Base-by-base conservation (phyloP, 23 tunicate genomes). In the Botrylloides violaceus region DNA sequence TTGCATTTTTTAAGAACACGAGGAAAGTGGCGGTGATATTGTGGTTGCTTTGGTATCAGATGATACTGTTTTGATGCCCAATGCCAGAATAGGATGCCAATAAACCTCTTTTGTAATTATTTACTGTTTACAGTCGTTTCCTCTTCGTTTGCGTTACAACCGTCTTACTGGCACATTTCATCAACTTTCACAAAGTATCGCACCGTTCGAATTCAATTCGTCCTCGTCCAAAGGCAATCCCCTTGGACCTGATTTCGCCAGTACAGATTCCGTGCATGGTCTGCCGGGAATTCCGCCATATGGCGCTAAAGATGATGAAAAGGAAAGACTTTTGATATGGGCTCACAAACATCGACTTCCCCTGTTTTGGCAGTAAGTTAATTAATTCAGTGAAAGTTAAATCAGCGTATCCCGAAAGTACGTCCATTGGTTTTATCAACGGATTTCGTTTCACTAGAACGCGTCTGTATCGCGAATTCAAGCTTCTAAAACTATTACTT, bases 81-180 rank as follows among this genome's bases (percentile, higher is more conserved):
- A n/a, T n/a, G n/a, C n/a, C n/a, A n/a, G n/a, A n/a, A n/a, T n/a
- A n/a, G n/a, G n/a, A n/a, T n/a, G n/a, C n/a, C n/a, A n/a, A n/a
- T n/a, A n/a, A n/a, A n/a, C n/a, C n/a, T n/a, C n/a, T n/a, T n/a
- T n/a, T n/a, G n/a, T n/a, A n/a, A n/a, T n/a, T n/a, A n/a, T n/a
- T n/a, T n/a, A n/a, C n/a, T n/a, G n/a, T n/a, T 15, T 7, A 5
- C 79, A 87, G 95, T 81, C 95, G 3, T 87, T 87, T 59, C 95
- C 95, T 6, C 79, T 74, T 29, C 75, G 73, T 4, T 49, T 87
- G 2, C 78, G 86, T 34, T 87, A 87, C 79, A 76, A 84, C 59
- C 75, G 95, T 5, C 76, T 87, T 20, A 87, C 95, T 18, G 95
- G 95, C 7, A 79, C 95, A 0, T 87, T 87, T 49, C 95, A 87